These are phyloP conservation scores for Leptothorax acervorum DNA, from an alignment of 2,888 invertebrate genomes.

Conservation along the genomic window DNA sequence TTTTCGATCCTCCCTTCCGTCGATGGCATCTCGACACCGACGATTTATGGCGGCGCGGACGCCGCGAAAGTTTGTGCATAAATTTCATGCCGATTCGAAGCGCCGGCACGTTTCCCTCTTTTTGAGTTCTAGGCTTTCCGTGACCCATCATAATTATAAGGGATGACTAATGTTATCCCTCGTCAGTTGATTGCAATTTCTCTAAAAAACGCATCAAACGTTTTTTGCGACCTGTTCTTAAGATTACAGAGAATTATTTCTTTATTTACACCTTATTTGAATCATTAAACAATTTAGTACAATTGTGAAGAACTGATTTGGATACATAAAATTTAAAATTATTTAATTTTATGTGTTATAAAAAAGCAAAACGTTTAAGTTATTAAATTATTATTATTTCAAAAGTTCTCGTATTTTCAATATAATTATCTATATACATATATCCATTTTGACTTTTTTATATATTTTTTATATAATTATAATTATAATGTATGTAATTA, in stretches of 20 bases:
- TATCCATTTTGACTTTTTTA: too few relatives aligned
- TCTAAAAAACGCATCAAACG: constrained; percentile 15
- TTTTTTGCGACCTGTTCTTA: constrained; percentile 20
- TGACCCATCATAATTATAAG: constrained; percentile 55
- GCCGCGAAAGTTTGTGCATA: constrained; percentile 77
- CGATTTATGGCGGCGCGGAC: constrained; percentile 67
- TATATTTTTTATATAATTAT: too few relatives aligned
- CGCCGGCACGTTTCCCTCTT: constrained; percentile 55
- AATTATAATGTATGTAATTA: too few relatives aligned
- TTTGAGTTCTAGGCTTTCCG: constrained; percentile 45
- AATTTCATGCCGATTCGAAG: constrained; percentile 75
- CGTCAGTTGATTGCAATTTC: constrained; percentile 32
- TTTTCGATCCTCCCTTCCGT: constrained; percentile 44
- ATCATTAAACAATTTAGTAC: not conserved
- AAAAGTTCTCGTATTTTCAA: too few relatives aligned
- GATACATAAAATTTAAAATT: too few relatives aligned
- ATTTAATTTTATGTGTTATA: too few relatives aligned
- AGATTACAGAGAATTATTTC: not conserved
- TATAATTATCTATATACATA: too few relatives aligned
- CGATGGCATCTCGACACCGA: constrained; percentile 58
- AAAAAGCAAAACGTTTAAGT: too few relatives aligned
- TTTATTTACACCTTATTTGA: not conserved
- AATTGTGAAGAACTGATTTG: too few relatives aligned
- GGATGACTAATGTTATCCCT: constrained; percentile 47
- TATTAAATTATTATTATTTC: too few relatives aligned